phyloP scores from a whole-genome alignment of 2,113 vertebrate species.

The Triplophysa dalaica region DNA sequence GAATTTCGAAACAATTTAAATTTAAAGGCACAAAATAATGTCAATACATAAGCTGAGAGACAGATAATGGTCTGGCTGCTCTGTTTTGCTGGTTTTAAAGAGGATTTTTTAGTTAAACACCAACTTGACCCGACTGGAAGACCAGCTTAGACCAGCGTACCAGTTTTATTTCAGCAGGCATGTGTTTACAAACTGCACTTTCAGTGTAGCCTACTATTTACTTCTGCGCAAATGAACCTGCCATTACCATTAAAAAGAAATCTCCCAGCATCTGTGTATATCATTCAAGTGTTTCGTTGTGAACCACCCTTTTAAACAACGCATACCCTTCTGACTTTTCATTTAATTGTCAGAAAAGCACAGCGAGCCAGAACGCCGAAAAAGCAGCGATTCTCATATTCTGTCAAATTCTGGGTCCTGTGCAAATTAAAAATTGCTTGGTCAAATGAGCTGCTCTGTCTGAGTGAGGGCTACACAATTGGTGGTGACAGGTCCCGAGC shows the following conservation, averaged over 20 bases:
- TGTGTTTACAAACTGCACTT: constrained; percentile 13
- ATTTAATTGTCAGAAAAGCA: constrained; percentile 50
- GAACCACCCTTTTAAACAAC: constrained; percentile 30
- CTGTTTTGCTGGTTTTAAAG: too few species aligned
- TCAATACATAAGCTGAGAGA: background rate
- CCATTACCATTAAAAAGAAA: constrained; percentile 29
- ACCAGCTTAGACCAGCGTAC: background rate
- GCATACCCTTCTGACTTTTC: constrained; percentile 43
- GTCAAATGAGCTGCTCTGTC: constrained; percentile 57
- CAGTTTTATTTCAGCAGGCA: background rate
- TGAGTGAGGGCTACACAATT: constrained; percentile 58
- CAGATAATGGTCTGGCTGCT: too few species aligned
- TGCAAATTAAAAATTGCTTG: constrained; percentile 58
- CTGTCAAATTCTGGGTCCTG: constrained; percentile 47
- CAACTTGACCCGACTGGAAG: background rate
- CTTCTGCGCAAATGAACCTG: constrained; percentile 15
- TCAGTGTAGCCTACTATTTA: constrained; percentile 15
- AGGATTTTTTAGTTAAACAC: too few species aligned
- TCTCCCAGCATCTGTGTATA: constrained; percentile 36
- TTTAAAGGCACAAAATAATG: background rate
- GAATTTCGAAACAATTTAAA: constrained; percentile 1
- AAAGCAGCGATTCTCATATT: constrained; percentile 46
- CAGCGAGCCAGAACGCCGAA: constrained; percentile 39
- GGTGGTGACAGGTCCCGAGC: constrained; percentile 57
- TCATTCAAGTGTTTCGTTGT: constrained; percentile 25